These are phyloP conservation scores for Zoanthus solanderi DNA, from an alignment of 92 coral and sea anemone species.

Conservation along the genomic window DNA sequence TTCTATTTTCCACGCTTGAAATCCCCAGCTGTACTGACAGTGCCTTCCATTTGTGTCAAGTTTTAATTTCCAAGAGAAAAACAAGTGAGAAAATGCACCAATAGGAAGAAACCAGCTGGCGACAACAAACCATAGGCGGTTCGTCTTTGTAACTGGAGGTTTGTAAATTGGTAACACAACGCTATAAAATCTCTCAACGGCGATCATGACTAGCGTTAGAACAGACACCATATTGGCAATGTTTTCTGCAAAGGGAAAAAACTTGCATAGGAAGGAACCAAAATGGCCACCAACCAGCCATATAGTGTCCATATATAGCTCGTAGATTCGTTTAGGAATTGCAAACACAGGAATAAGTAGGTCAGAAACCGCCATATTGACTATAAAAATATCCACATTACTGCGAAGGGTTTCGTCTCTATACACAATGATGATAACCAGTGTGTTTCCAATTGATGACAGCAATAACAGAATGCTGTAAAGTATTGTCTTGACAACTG, in stretches of 20 bases:
- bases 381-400: slow-evolving; percentile 33
- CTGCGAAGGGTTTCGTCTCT: slow-evolving; percentile 33
- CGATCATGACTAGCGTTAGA: slow-evolving; percentile 18
- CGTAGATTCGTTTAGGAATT: slow-evolving; percentile 21
- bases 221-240: slow-evolving; percentile 28
- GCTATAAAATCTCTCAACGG: slow-evolving; percentile 23
- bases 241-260: slow-evolving; percentile 39
- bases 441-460: slow-evolving; percentile 32
- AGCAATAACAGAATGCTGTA: slow-evolving; percentile 7
- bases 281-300: slow-evolving; percentile 30
- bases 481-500: slow-evolving; percentile 19
- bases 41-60: not conserved
- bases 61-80: slow-evolving; percentile 1
- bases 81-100: slow-evolving; percentile 9
- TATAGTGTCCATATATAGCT: not conserved
- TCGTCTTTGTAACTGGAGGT: slow-evolving; percentile 27
- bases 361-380: slow-evolving; percentile 35
- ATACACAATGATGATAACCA: slow-evolving; percentile 32
- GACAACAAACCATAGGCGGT: slow-evolving; percentile 1
- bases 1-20: not conserved
- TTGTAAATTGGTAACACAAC: slow-evolving; percentile 20
- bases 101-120: slow-evolving; percentile 26
- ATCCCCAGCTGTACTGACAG: slow-evolving; percentile 15
- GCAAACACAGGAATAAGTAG: slow-evolving; percentile 28
- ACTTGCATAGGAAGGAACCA: slow-evolving; percentile 46